Percentiles rank a stretch among this genome's conserved stretches.
These are phyloP conservation scores for Rhinogobio ventralis DNA, from an alignment of 2,797 vertebrate genomes.

Conservation along the genomic window DNA sequence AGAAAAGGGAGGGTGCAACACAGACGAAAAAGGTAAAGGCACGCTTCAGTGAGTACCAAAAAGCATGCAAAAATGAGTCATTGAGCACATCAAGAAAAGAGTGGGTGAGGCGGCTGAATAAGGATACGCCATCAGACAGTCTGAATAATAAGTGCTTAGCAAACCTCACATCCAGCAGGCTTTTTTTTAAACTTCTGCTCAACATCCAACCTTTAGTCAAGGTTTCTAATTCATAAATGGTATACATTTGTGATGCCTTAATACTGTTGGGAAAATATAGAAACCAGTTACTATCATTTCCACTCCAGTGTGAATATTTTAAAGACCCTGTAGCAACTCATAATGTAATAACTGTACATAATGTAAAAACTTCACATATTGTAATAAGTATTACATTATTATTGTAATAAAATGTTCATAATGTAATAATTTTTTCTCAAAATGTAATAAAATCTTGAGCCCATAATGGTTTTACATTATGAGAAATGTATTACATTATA, in stretches of 20 bases:
- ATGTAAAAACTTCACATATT: no score
- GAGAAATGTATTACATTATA: no score
- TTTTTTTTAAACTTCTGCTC: not conserved
- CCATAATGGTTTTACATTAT: no score
- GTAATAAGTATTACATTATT: no score
- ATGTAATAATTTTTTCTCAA: no score
- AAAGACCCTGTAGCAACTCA: no score
- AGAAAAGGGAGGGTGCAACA: not conserved
- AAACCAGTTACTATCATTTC: not conserved
- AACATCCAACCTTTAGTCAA: not conserved
- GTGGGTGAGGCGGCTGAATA: conserved; percentile 44
- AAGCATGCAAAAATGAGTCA: conserved; percentile 45
- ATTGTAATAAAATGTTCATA: no score
- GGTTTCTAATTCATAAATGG: not conserved
- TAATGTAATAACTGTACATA: no score
- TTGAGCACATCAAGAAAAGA: conserved; percentile 18
- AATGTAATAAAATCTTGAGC: no score
- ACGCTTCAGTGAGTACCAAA: conserved; percentile 35
- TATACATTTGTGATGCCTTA: not conserved
- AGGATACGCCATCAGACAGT: not conserved
- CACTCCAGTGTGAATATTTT: not conserved
- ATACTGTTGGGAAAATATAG: not conserved
- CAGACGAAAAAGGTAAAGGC: conserved; percentile 14
- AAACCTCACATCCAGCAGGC: not conserved
- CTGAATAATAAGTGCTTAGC: not conserved